Evolutionary conservation across 2,797 vertebrate species (phyloP).

Genomic region (Pseudochirops cupreus): DNA sequence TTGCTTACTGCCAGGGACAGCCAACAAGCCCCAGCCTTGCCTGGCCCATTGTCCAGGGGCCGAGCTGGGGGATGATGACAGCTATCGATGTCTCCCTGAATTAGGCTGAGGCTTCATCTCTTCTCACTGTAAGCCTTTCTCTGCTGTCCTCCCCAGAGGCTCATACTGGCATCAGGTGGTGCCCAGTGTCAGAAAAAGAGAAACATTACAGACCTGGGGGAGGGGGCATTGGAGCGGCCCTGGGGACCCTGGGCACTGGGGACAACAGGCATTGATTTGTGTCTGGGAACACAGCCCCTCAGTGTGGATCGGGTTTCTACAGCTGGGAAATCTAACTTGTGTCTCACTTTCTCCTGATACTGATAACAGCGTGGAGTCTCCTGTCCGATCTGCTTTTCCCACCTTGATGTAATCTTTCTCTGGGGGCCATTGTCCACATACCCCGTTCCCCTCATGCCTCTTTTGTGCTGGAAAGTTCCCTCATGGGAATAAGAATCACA

Average conservation of each 20-base stretch:
- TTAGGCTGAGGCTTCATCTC: background rate
- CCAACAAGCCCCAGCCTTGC: background rate
- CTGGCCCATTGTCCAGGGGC: background rate
- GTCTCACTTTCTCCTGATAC: background rate
- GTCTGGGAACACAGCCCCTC: background rate
- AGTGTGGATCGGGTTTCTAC: background rate
- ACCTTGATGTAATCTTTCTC: constrained; percentile 1
- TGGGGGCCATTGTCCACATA: background rate
- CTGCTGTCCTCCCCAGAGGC: background rate
- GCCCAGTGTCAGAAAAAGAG: background rate
- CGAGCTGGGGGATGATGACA: background rate
- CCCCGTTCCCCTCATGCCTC: background rate
- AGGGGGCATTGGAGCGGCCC: background rate
- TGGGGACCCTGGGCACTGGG: background rate
- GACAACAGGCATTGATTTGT: background rate
- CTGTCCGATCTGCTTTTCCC: constrained; percentile 1
- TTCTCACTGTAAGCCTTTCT: background rate
- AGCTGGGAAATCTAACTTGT: background rate
- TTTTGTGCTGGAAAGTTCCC: background rate
- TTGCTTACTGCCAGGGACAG: background rate
- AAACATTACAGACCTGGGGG: background rate
- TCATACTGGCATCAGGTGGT: background rate
- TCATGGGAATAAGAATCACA: background rate
- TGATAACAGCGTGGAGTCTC: background rate
- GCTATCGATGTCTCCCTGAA: background rate